These are phyloP conservation scores for Eidolon dupreanum DNA, from an alignment of 2,797 vertebrate species.

Conservation along the genomic window DNA sequence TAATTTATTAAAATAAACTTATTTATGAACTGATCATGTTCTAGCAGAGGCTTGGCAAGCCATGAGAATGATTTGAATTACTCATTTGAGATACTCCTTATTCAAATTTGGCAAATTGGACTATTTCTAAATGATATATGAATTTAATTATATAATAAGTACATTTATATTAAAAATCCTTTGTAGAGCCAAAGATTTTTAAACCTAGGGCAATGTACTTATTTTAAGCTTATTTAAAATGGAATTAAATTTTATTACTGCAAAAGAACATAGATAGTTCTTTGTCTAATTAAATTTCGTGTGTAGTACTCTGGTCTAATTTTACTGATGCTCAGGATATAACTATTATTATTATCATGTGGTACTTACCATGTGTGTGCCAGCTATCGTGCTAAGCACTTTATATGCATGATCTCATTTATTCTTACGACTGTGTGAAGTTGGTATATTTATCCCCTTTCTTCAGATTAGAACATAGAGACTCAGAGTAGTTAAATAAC, in stretches of 20 bases:
- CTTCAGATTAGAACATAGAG: conserved; percentile 2
- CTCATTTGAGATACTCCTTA: conserved; percentile 20
- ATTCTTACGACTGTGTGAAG: background rate
- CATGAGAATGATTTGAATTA: background rate
- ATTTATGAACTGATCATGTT: conserved; percentile 2
- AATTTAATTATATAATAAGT: conserved; percentile 36
- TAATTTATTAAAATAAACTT: conserved; percentile 9
- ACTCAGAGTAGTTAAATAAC: conserved; percentile 21
- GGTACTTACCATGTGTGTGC: background rate
- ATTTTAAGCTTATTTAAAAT: conserved; percentile 60
- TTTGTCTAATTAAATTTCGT: conserved; percentile 42
- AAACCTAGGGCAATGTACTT: conserved; percentile 20
- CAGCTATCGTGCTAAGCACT: background rate
- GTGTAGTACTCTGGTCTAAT: conserved; percentile 18
- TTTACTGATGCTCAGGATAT: conserved; percentile 37
- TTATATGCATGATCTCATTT: background rate
- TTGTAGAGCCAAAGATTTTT: conserved; percentile 30
- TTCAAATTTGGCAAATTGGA: conserved; percentile 26
- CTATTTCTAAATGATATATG: conserved; percentile 28
- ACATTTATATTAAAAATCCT: background rate
- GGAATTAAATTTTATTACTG: conserved; percentile 40
- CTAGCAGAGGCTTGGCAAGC: conserved; percentile 4
- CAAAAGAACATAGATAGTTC: conserved; percentile 14
- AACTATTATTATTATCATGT: background rate
- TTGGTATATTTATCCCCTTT: background rate